A percentile compares a stretch with the other conserved stretches of the same genome.
Evolutionary conservation across 2,113 vertebrate species (phyloP).

Genomic region (Gadus chalcogrammus): DNA sequence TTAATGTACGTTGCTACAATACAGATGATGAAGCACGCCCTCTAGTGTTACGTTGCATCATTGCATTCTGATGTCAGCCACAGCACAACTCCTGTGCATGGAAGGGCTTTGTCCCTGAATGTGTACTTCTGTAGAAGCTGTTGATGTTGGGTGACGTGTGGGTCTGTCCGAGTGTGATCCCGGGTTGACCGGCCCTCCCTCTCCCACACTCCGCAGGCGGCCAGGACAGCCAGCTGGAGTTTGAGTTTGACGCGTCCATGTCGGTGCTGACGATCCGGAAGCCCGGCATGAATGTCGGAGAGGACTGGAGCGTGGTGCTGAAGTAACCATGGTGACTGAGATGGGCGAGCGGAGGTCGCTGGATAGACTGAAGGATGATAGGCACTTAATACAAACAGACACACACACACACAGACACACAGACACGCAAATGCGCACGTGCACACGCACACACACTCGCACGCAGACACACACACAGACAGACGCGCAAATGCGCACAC

Average conservation of each 20-base stretch:
- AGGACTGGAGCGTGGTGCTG: conserved; percentile 79
- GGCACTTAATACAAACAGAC: too few species aligned
- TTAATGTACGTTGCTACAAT: background rate
- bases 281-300: conserved; percentile 77
- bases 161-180: background rate
- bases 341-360: too few species aligned
- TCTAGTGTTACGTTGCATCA: too few species aligned
- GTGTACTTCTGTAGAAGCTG: too few species aligned
- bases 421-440: too few species aligned
- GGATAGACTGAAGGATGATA: too few species aligned
- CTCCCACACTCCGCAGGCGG: conserved; percentile 60
- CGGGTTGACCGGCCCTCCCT: background rate
- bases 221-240: conserved; percentile 72
- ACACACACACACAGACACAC: too few species aligned
- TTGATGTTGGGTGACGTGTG: too few species aligned
- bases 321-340: conserved; percentile 63
- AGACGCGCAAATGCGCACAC: background rate
- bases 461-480: conserved; percentile 11
- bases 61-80: too few species aligned
- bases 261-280: conserved; percentile 83
- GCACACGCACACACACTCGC: background rate
- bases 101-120: too few species aligned
- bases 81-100: too few species aligned
- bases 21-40: background rate
- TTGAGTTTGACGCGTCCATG: conserved; percentile 77